Evolutionary conservation across 2,113 vertebrate genomes (phyloP).

Genomic region (Tauraco erythrolophus): DNA sequence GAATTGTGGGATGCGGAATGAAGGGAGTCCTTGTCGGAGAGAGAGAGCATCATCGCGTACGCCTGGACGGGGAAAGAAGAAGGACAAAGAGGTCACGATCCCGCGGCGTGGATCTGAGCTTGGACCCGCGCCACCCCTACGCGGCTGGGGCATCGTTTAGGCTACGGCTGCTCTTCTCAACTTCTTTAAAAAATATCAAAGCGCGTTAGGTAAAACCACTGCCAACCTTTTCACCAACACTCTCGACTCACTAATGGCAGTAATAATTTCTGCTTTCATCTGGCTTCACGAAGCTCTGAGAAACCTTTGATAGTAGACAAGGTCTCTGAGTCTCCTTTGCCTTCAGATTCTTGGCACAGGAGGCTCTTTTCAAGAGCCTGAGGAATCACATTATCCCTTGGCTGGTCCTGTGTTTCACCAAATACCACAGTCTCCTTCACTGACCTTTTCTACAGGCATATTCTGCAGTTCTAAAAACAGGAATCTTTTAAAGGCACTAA

Average conservation of each 20-base stretch:
- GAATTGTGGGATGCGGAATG: constrained; percentile 87
- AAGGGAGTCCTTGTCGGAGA: constrained; percentile 95
- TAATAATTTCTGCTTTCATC: constrained; percentile 41
- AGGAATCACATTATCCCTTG: constrained; percentile 25
- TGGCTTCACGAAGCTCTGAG: constrained; percentile 21
- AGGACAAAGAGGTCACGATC: neutral
- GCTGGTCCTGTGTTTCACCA: constrained; percentile 6
- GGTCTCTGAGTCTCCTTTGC: neutral
- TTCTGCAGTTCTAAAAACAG: neutral
- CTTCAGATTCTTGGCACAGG: constrained; percentile 26
- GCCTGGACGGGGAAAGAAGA: constrained; percentile 77
- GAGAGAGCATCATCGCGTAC: constrained; percentile 97
- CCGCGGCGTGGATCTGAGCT: rapidly evolving
- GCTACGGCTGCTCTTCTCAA: neutral
- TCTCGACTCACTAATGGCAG: neutral
- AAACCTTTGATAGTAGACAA: constrained; percentile 25
- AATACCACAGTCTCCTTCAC: neutral
- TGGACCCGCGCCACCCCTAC: rapidly evolving
- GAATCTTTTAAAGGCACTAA: neutral
- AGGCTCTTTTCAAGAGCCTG: neutral
- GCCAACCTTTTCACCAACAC: constrained; percentile 18
- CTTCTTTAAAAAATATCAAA: neutral
- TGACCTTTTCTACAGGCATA: neutral
- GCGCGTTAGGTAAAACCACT: constrained; percentile 5
- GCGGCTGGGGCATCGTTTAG: neutral